Base-by-base conservation (phyloP, 2,797 vertebrate genomes). In the Galagoides demidoff region DNA sequence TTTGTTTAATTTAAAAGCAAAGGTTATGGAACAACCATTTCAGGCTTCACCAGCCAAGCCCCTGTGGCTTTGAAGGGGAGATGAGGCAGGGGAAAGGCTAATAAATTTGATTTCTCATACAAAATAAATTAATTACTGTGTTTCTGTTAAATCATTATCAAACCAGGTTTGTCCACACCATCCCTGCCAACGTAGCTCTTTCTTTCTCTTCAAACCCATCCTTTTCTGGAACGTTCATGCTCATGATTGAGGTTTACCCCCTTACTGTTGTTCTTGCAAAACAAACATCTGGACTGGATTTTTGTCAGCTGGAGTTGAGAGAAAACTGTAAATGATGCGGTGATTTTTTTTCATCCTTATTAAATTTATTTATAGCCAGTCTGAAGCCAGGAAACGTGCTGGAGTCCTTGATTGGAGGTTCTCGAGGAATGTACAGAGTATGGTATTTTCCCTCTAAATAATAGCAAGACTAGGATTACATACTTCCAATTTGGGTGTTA, bases 1-100 rank as follows among this genome's bases (percentile, higher is more conserved):
- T 98, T 98, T 98, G 97, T 99, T 99, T 98, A 98, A 98, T 98
- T 98, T 98, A 97, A 98, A 98, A 98, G 98, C 98, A 98, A 97
- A 97, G 96, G 85, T 96, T 98, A 98, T 98, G 95, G 98, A 98
- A 98, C 98, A 98, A 97, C 96, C 97, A 90, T 98, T 98, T 98
- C 95, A 98, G 82, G 70, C 94, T 97, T 98, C 95, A 97, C 96
- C 96, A 98, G 96, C 97, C 98, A 98, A 98, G 87, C 68, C 78
- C 57, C 92, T 95, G 63, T 97, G 97, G 96, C 98, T 98, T 97
- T 98, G 95, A 98, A 88, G 61, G 70, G 81, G 92, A 71, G 91
- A 89, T 93, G 94, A 94, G 87, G 91, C 49, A 57, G 74, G 89
- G 78, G 81, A 97, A 95, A 90, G 14, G 55, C 93, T 96, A 96